Evolutionary conservation across 2,797 vertebrate genomes (phyloP).

Genomic region (Vireo griseus): DNA sequence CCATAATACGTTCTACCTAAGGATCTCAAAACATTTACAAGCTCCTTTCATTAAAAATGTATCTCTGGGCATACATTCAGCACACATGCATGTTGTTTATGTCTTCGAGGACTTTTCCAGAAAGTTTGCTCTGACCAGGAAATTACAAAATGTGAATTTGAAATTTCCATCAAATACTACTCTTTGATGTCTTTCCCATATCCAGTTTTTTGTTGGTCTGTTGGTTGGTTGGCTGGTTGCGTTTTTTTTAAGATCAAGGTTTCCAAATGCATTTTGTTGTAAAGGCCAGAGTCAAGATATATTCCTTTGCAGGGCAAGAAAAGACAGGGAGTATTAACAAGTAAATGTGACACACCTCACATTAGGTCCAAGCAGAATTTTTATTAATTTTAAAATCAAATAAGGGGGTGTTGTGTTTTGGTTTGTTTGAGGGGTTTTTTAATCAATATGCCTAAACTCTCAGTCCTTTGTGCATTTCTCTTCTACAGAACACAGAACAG

Average conservation of each 20-base stretch:
- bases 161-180: neutral
- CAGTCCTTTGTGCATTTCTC: neutral
- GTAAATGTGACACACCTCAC: neutral
- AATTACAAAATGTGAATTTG: neutral
- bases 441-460: neutral
- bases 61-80: neutral
- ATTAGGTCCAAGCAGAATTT: neutral
- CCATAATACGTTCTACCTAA: neutral
- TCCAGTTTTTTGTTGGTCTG: neutral
- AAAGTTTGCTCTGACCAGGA: neutral
- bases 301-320: neutral
- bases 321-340: neutral
- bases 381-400: neutral
- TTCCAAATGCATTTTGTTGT: neutral
- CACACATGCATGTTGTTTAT: neutral
- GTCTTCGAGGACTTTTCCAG: neutral
- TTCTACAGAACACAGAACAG: neutral
- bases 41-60: neutral
- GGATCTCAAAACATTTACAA: neutral
- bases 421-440: neutral
- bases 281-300: neutral
- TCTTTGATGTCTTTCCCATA: neutral
- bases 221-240: neutral
- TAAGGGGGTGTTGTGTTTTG: neutral
- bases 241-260: neutral